These are phyloP conservation scores for Falco columbarius DNA, from an alignment of 2,797 vertebrate species.

Conservation along the genomic window DNA sequence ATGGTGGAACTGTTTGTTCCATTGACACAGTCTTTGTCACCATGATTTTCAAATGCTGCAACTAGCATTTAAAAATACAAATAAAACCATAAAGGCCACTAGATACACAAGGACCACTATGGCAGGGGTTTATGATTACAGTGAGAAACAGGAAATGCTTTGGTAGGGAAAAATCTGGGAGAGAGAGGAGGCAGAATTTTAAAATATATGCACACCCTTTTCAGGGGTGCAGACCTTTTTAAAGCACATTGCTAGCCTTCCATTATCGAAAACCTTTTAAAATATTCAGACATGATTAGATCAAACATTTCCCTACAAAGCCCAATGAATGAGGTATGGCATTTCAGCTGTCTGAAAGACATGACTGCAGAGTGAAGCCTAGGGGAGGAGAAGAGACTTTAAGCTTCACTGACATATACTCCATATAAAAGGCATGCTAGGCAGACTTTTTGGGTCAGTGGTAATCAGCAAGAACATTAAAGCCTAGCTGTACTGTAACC, in stretches of 20 bases:
- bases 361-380: conserved; percentile 63
- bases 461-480: conserved; percentile 70
- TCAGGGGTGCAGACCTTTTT: conserved; percentile 17
- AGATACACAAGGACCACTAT: not conserved
- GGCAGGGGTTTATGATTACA: not conserved
- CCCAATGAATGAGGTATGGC: conserved; percentile 43
- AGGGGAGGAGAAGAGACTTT: conserved; percentile 67
- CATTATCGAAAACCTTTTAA: conserved; percentile 27
- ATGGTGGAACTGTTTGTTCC: not conserved
- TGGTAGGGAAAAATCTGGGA: not conserved
- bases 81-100: not conserved
- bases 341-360: conserved; percentile 68
- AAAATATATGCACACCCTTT: not conserved
- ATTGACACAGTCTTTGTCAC: not conserved
- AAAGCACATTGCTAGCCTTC: conserved; percentile 33
- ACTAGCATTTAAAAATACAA: not conserved
- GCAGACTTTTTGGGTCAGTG: conserved; percentile 72
- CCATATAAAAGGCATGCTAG: conserved; percentile 63
- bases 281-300: conserved; percentile 70
- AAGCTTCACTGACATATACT: conserved; percentile 67
- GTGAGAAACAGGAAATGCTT: not conserved
- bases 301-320: conserved; percentile 61
- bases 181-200: not conserved
- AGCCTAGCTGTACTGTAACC: conserved; percentile 51
- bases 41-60: not conserved